A percentile compares a stretch with the other conserved stretches of the same genome.
Evolutionary conservation across 2,888 invertebrate species (phyloP).

Genomic region (Lepeophtheirus nordmannii): DNA sequence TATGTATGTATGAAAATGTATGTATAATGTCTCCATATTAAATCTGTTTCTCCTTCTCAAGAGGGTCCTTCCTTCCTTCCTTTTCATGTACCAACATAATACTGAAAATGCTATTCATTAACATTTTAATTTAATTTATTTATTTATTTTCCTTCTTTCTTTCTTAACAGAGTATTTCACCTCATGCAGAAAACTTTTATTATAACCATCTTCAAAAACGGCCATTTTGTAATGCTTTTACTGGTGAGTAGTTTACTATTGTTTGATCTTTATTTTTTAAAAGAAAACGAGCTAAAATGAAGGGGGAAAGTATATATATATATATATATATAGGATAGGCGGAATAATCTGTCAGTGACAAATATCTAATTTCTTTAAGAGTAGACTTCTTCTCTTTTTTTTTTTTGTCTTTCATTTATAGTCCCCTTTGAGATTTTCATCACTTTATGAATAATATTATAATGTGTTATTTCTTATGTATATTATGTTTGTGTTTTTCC

Average conservation of each 20-base stretch:
- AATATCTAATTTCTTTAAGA: not conserved
- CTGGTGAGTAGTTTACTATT: not conserved
- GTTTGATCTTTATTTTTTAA: not conserved
- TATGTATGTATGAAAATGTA: too few species aligned
- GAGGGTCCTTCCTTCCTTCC: not conserved
- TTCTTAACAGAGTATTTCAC: not conserved
- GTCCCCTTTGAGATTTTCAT: too few species aligned
- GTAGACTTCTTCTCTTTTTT: not conserved
- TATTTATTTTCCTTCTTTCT: too few species aligned
- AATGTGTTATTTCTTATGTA: too few species aligned
- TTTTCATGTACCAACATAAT: too few species aligned
- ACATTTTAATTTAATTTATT: not conserved
- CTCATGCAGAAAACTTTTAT: conserved; percentile 2
- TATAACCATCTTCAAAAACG: conserved; percentile 2
- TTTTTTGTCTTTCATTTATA: too few species aligned
- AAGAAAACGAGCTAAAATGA: too few species aligned
- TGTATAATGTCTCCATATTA: not conserved
- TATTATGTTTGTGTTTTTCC: not conserved
- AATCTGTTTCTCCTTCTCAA: not conserved
- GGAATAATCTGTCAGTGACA: not conserved
- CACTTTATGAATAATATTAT: too few species aligned
- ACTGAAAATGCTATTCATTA: too few species aligned
- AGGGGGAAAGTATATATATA: too few species aligned
- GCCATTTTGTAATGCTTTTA: conserved; percentile 6
- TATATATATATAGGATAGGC: not conserved